Conservation (phyloP, 1,140 invertebrate genomes). For the Yoshiicerus persimilis region DNA sequence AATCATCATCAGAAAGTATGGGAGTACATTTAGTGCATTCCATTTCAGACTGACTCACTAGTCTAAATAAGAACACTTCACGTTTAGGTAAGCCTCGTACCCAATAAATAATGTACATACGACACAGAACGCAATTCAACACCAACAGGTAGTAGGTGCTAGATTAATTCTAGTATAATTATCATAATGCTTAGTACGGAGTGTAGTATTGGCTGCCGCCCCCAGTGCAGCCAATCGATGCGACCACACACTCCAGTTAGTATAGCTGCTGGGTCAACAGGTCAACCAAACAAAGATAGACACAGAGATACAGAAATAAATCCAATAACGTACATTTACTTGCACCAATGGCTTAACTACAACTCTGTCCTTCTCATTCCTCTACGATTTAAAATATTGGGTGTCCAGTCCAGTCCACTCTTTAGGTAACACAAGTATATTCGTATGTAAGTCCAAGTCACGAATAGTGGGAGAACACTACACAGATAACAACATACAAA, state of each 20-base stretch:
- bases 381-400: no score
- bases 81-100: background rate
- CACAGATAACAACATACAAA: background rate
- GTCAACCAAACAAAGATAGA: background rate
- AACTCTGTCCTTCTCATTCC: no score
- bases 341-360: no score
- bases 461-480: background rate
- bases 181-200: no score
- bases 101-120: background rate
- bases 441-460: background rate
- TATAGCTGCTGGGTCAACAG: background rate
- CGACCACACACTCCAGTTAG: no score
- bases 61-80: background rate
- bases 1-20: background rate
- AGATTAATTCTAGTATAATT: no score
- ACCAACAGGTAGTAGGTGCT: background rate
- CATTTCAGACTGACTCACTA: background rate
- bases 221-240: no score
- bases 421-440: no score
- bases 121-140: background rate
- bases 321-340: background rate
- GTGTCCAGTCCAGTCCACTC: background rate
- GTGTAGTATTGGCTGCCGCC: no score
- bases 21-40: background rate
- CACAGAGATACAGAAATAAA: background rate